These are phyloP conservation scores for Tethya wilhelma DNA, from an alignment of 37 sponge, comb jelly and placozoan genomes.

Conservation along the genomic window DNA sequence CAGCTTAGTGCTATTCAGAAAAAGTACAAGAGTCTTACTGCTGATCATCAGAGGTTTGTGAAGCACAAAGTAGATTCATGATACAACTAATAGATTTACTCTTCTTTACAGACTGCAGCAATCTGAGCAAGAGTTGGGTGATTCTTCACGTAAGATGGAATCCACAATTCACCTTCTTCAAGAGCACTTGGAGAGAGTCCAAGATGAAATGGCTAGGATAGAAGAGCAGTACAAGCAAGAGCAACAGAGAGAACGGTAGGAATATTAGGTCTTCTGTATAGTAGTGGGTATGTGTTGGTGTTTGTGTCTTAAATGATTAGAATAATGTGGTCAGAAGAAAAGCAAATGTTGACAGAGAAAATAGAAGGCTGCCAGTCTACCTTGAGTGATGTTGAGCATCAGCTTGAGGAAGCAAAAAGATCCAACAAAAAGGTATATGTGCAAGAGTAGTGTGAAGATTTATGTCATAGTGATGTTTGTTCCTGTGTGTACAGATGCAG, in stretches of 20 bases:
- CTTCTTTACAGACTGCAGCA: constrained; percentile 15
- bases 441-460: neutral
- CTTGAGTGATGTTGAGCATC: neutral
- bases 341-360: neutral
- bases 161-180: constrained; percentile 9
- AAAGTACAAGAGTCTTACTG: constrained; percentile 15
- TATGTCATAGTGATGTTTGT: neutral
- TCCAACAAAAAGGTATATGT: constrained; percentile 7
- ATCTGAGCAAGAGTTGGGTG: constrained; percentile 1
- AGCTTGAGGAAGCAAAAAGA: neutral
- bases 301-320: neutral
- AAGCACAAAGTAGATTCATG: neutral
- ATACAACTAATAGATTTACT: neutral
- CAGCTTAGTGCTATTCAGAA: neutral
- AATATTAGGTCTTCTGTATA: neutral
- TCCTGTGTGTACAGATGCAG: constrained; percentile 18
- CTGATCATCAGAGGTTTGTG: constrained; percentile 34
- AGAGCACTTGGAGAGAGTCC: constrained; percentile 8
- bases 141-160: neutral
- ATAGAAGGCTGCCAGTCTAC: constrained; percentile 11
- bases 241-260: constrained; percentile 26
- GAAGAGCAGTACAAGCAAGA: constrained; percentile 2
- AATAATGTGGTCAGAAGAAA: constrained; percentile 1
- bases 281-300: neutral
- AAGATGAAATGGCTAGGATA: neutral